Evolutionary conservation across 1,140 invertebrate genomes (phyloP).

Genomic region (Leptinotarsa texana): DNA sequence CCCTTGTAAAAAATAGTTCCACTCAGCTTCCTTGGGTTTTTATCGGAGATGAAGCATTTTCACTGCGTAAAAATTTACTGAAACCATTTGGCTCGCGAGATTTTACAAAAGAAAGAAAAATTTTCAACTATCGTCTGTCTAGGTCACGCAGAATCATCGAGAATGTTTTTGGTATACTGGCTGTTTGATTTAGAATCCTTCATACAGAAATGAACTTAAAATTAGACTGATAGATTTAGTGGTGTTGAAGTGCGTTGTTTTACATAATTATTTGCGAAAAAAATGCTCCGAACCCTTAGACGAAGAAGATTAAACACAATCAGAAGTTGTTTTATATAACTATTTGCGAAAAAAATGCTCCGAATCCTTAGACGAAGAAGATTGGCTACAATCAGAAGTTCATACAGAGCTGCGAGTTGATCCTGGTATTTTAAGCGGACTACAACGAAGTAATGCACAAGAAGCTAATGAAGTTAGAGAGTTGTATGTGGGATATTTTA

Average conservation of each 20-base stretch:
- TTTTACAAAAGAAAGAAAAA: not conserved
- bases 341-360: too few species aligned
- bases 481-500: constrained; percentile 27
- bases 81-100: constrained; percentile 52
- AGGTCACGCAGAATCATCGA: not conserved
- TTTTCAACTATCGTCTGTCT: not conserved
- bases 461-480: constrained; percentile 29
- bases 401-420: constrained; percentile 2
- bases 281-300: too few species aligned
- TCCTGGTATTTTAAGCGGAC: constrained; percentile 3
- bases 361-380: too few species aligned
- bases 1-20: constrained; percentile 19
- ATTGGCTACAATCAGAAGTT: too few species aligned
- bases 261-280: too few species aligned
- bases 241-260: too few species aligned
- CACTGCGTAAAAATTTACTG: constrained; percentile 51
- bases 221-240: too few species aligned
- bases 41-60: constrained; percentile 31
- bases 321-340: too few species aligned
- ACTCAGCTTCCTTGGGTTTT: constrained; percentile 40
- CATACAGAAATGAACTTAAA: too few species aligned
- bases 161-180: not conserved
- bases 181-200: too few species aligned
- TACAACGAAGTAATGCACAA: constrained; percentile 29
- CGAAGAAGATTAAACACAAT: too few species aligned